Conservation (phyloP, 2,888 invertebrate species). For the Luffia ferchaultella region DNA sequence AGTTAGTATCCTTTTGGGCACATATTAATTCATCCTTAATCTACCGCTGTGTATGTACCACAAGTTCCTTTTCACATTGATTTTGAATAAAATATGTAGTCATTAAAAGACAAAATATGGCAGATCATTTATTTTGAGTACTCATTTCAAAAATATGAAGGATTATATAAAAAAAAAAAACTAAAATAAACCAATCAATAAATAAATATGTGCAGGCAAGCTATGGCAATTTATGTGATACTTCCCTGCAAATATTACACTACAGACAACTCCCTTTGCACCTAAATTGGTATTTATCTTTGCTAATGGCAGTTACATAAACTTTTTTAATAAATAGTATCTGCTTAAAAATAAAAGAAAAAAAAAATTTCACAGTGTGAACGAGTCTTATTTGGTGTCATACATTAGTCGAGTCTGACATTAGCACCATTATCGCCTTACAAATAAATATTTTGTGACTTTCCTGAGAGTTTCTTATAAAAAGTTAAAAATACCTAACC, state of each 20-base stretch:
- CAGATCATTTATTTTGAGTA: constrained; percentile 65
- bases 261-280: constrained; percentile 35
- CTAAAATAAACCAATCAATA: constrained; percentile 30
- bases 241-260: constrained; percentile 56
- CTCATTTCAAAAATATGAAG: constrained; percentile 41
- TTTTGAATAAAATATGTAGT: constrained; percentile 51
- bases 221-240: constrained; percentile 59
- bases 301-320: constrained; percentile 62
- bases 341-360: constrained; percentile 61
- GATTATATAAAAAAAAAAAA: constrained; percentile 34
- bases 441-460: constrained; percentile 62
- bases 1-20: constrained; percentile 67
- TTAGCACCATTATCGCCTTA: constrained; percentile 63
- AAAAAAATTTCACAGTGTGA: constrained; percentile 41
- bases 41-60: constrained; percentile 30
- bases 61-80: constrained; percentile 40
- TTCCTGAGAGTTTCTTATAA: constrained; percentile 60
- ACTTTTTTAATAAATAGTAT: constrained; percentile 45
- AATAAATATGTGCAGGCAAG: constrained; percentile 64
- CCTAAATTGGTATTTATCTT: constrained; percentile 42
- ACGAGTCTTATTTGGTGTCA: constrained; percentile 64
- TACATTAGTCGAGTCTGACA: constrained; percentile 62
- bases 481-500: constrained; percentile 62
- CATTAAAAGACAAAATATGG: constrained; percentile 63
- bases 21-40: constrained; percentile 60